These are phyloP conservation scores for Hartigia nigra DNA, from an alignment of 2,888 invertebrate genomes.

Conservation along the genomic window DNA sequence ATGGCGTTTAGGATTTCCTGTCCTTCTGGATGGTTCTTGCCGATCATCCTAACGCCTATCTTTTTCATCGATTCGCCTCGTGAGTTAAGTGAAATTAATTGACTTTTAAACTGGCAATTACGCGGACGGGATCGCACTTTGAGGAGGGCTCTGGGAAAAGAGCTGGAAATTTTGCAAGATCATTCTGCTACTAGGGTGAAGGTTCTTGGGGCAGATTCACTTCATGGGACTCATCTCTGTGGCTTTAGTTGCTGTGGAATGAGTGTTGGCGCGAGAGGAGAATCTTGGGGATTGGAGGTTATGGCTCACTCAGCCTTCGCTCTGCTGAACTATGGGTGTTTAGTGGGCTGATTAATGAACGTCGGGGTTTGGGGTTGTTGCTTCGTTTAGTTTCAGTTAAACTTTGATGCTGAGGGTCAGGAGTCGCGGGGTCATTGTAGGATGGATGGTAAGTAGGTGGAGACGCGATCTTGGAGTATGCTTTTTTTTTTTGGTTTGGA, in stretches of 20 bases:
- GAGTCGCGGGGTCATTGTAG: neutral
- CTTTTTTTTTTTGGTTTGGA: neutral
- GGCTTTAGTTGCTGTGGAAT: neutral
- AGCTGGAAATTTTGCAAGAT: constrained; percentile 48
- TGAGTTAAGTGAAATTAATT: constrained; percentile 53
- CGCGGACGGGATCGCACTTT: constrained; percentile 11
- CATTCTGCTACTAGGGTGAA: constrained; percentile 28
- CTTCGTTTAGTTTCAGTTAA: constrained; percentile 11
- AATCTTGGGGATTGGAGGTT: constrained; percentile 13
- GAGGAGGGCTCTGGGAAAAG: constrained; percentile 15
- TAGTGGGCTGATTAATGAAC: constrained; percentile 61
- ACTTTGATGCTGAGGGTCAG: constrained; percentile 4
- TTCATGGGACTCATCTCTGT: neutral
- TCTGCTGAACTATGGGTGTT: constrained; percentile 36
- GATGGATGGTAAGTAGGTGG: neutral
- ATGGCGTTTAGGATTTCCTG: neutral
- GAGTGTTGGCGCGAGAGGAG: neutral
- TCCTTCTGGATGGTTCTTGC: neutral
- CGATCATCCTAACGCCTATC: neutral
- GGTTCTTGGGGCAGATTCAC: neutral
- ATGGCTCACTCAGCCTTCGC: constrained; percentile 28
- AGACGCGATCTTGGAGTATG: neutral
- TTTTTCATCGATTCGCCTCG: constrained; percentile 8
- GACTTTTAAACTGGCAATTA: constrained; percentile 63
- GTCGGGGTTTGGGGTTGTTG: constrained; percentile 19